Conservation (phyloP, 2,888 invertebrate species). For the Agrotis exclamationis region DNA sequence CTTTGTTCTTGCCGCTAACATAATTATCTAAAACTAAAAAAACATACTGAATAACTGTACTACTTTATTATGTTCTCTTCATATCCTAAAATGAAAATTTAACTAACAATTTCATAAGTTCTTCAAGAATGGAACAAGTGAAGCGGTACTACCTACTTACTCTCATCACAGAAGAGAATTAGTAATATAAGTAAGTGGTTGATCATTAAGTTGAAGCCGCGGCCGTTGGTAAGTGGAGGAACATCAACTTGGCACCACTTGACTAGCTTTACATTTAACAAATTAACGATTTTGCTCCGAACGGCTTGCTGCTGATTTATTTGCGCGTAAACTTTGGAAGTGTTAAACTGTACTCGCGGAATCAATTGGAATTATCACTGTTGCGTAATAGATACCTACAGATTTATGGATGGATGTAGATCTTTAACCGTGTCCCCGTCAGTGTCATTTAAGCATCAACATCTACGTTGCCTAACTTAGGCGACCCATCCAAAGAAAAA, state of each 20-base stretch:
- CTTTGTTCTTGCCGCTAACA: background rate
- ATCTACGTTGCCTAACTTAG: too few relatives aligned
- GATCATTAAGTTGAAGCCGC: conserved; percentile 19
- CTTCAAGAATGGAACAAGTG: background rate
- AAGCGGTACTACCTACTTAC: background rate
- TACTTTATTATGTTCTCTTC: background rate
- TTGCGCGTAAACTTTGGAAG: conserved; percentile 26
- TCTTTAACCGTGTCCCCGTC: too few relatives aligned
- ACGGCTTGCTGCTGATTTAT: conserved; percentile 26
- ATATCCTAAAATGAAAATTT: background rate
- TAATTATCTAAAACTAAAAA: background rate
- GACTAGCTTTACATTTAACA: conserved; percentile 32
- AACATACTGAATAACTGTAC: too few relatives aligned
- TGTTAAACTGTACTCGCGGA: conserved; percentile 11
- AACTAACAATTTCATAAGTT: background rate
- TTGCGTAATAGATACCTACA: background rate
- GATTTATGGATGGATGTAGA: background rate
- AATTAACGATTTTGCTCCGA: conserved; percentile 35
- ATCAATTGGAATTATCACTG: conserved; percentile 6
- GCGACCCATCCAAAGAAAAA: too few relatives aligned
- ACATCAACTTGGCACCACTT: conserved; percentile 26
- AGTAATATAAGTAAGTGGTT: conserved; percentile 12
- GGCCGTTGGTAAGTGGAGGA: conserved; percentile 19
- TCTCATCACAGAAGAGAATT: background rate
- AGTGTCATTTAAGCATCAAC: too few relatives aligned